Base-by-base conservation (phyloP, 1,140 invertebrate genomes). In the Xylocopa sonorina region DNA sequence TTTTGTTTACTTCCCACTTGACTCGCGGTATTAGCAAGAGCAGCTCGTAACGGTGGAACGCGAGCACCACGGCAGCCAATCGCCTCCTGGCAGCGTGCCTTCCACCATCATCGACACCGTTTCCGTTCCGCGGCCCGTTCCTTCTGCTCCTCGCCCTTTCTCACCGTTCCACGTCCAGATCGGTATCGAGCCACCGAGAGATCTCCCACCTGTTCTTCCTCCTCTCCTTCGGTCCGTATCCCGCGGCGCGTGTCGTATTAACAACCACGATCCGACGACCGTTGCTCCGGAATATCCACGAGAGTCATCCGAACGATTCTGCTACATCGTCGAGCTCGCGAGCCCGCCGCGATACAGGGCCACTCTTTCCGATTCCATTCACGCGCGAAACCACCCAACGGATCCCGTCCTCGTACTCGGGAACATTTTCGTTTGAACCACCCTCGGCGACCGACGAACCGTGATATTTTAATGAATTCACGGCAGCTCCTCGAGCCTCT, bases 21-120 rank as follows among this genome's bases (percentile, higher is more conserved):
- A 57, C 34, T 21, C 68, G 34, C 76, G 67, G 43, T 50, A 63
- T 51, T 32, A 43, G 48, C 24, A 63, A 50, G 32, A 75, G 18
- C 53, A 67, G 41, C 75, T 67, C 51, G 66, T 80, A 57, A 38
- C 71, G 58, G 64, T 34, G 76, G 67, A 66, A 87, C 81, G 85
- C 81, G 74, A 84, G 84, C 68, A 76, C 71, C 78, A 62, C 78
- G 71, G 62, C 80, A 83, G 76, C 84, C 83, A 88, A 89, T 87
- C 82, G 84, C 79, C 74, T 89, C 74, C 83, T 88, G 89, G 88
- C 89, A 88, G 80, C 74, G 67, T 89, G 90, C 85, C 89, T 75
- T 82, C 75, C 77, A 87, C 64, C 89, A 90, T 91, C 86, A 84
- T 89, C 89, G 83, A 88, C 83, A 83, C 77, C 34, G 79, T 60